Conservation (phyloP, 2,797 vertebrate species). For the Phaenicophaeus curvirostris region DNA sequence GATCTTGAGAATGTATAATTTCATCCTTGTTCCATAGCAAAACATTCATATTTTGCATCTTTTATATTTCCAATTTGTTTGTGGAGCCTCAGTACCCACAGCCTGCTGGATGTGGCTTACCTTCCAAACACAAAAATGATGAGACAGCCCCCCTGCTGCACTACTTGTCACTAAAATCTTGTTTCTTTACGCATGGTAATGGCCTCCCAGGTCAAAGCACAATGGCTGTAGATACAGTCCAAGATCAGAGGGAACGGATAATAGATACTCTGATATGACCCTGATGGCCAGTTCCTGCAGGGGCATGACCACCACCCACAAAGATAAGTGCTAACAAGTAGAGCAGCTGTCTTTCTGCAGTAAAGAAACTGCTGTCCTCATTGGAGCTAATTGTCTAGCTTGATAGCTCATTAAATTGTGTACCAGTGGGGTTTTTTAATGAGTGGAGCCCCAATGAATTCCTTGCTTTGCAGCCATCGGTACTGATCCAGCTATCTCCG, state of each 20-base stretch:
- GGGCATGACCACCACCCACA: not conserved
- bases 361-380: not conserved
- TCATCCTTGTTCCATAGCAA: not conserved
- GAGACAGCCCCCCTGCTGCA: not conserved
- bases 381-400: not conserved
- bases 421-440: not conserved
- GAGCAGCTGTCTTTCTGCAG: rapidly evolving
- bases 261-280: not conserved
- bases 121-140: rapidly evolving
- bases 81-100: not conserved
- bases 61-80: not conserved
- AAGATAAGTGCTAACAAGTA: not conserved
- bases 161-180: not conserved
- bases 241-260: not conserved
- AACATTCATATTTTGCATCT: not conserved
- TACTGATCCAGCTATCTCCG: rapidly evolving
- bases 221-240: rapidly evolving
- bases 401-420: not conserved
- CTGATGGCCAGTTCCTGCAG: not conserved
- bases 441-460: not conserved
- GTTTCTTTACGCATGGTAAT: not conserved
- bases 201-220: not conserved
- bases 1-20: not conserved
- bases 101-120: not conserved
- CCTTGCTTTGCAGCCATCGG: not conserved